Percentiles rank a stretch among this genome's conserved stretches.
These are phyloP conservation scores for Tetheella fluctuosa DNA, from an alignment of 2,888 invertebrate genomes.

Conservation along the genomic window DNA sequence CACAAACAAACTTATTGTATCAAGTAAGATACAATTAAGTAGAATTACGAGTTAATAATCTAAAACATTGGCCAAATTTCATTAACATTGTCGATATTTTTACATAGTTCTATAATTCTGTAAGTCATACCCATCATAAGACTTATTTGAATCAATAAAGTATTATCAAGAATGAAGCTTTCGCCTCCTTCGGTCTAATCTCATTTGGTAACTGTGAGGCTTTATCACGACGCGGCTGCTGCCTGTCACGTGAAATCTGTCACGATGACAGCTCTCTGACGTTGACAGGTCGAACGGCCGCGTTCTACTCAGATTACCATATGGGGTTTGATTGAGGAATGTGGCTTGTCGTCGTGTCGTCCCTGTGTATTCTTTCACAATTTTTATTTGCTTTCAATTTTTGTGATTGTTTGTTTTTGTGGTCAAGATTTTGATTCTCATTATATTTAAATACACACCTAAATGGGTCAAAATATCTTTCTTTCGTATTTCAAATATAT, in stretches of 20 bases:
- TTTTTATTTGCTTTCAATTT: constrained; percentile 51
- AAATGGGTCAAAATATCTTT: too few relatives aligned
- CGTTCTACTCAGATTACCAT: constrained; percentile 91
- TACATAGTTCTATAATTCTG: neutral
- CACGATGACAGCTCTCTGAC: constrained; percentile 41
- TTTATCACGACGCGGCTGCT: constrained; percentile 62
- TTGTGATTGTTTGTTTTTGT: constrained; percentile 34
- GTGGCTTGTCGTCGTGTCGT: constrained; percentile 78
- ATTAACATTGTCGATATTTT: neutral
- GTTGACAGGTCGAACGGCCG: constrained; percentile 45
- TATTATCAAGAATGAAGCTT: constrained; percentile 61
- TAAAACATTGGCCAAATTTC: neutral
- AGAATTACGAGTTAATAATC: neutral
- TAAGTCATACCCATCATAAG: neutral
- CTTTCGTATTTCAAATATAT: neutral
- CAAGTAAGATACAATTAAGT: neutral
- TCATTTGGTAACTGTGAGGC: constrained; percentile 99
- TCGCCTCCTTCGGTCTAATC: constrained; percentile 91
- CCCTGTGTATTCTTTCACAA: constrained; percentile 72
- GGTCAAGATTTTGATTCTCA: constrained; percentile 13
- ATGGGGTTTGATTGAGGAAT: constrained; percentile 90
- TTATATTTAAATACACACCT: constrained; percentile 15
- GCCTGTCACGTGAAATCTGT: constrained; percentile 45
- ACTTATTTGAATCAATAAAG: constrained; percentile 27
- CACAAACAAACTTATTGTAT: too few relatives aligned